Base-by-base conservation (phyloP, 2,113 vertebrate species). In the Actinemys pallida region DNA sequence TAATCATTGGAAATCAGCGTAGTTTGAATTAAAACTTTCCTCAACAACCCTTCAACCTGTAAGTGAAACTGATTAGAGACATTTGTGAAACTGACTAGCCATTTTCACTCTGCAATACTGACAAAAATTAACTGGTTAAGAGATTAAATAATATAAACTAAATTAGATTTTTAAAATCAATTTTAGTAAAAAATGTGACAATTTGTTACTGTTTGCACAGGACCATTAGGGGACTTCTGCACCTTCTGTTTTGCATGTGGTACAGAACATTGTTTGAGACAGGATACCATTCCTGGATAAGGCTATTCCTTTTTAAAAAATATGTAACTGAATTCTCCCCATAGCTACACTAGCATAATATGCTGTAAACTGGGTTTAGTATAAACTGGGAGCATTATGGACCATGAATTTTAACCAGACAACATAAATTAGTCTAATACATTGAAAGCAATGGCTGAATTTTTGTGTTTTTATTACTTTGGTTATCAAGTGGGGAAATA, bases 131-230 rank as follows among this genome's bases (percentile, higher is more conserved):
- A 72, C 65, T 10, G 53, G 1, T 22, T 16, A 76, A 65, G 90
- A 49, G 35, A 45, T 25, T 17, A 0, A 3, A 42, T 29, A 57
- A 1, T 81, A 6, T 53, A 1, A 1, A 50, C 84, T 59, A 45
- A 2, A 8, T 2, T 25, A 1, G 22, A 45, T 78, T 0, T 92
- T 79, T n/a, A 0, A 81, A 93, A 39, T 29, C 3, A 5, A 0
- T 0, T 10, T 0, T 1, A 78, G 12, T 53, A 47, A 52, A 9
- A 35, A 5, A 8, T 92, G 79, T 22, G 80, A 31, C 39, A 2
- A 3, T 20, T 1, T 0, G 0, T 27, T 83, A 42, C 57, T 54
- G 16, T 22, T 52, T 27, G 65, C 47, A 2, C 8, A 39, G 50
- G 24, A 8, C n/a, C 27, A 2, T 2, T n/a, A 17, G 8, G 12